Percentiles rank a stretch among this genome's conserved stretches.
Evolutionary conservation across 2,113 vertebrate genomes (phyloP).

Genomic region (Tupaia tana): DNA sequence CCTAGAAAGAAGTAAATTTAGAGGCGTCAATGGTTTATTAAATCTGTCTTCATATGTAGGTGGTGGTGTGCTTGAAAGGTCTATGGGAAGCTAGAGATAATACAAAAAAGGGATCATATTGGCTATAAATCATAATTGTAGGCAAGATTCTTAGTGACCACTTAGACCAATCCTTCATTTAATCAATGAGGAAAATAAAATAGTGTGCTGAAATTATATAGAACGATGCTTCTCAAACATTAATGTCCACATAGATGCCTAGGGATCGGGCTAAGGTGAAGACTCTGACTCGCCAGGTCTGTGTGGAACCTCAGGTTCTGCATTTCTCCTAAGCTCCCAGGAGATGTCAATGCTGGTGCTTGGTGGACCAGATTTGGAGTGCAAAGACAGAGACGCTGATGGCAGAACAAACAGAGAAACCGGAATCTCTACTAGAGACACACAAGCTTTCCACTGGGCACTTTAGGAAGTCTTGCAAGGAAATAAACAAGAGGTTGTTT

Average conservation of each 20-base stretch:
- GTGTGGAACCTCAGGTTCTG: not conserved
- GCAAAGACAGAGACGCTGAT: not conserved
- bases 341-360: not conserved
- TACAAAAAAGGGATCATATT: not conserved
- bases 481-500: not conserved
- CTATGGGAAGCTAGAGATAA: not conserved
- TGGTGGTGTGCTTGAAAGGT: not conserved
- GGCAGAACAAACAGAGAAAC: not conserved
- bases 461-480: not conserved
- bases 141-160: not conserved
- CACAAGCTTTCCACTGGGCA: not conserved
- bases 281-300: not conserved
- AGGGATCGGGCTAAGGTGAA: not conserved
- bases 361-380: not conserved
- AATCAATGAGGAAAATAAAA: not conserved
- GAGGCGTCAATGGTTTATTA: not conserved
- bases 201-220: not conserved
- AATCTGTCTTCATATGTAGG: not conserved
- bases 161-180: not conserved
- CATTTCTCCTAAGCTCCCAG: not conserved
- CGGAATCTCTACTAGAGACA: not conserved
- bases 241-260: not conserved
- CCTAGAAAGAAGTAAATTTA: not conserved
- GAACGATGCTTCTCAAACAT: not conserved
- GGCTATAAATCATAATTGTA: not conserved